Percentiles rank a stretch among this genome's conserved stretches.
phyloP scores from a whole-genome alignment of 2,888 invertebrate species.

The Erpobdella octoculata region DNA sequence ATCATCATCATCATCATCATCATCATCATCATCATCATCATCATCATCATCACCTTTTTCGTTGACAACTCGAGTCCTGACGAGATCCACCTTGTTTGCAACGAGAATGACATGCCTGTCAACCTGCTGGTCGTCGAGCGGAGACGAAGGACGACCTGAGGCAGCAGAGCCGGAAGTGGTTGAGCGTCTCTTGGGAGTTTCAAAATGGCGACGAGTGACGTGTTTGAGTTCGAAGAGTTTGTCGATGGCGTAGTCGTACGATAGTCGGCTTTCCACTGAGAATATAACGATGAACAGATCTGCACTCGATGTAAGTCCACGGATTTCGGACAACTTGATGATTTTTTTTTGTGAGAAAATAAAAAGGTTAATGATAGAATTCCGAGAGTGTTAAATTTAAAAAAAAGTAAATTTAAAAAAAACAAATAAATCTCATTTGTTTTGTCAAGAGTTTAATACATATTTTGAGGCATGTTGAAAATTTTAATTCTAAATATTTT shows the following conservation, averaged over 20 bases:
- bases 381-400: no score
- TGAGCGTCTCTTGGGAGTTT: background rate
- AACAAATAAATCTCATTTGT: no score
- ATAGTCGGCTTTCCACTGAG: constrained; percentile 34
- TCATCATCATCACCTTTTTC: constrained; percentile 4
- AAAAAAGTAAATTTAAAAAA: no score
- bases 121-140: background rate
- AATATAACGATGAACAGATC: constrained; percentile 33
- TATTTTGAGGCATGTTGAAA: no score
- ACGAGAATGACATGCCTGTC: constrained; percentile 33
- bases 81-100: constrained; percentile 36
- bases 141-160: background rate
- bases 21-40: constrained; percentile 22
- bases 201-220: constrained; percentile 17
- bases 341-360: no score
- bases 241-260: constrained; percentile 34
- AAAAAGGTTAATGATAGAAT: no score
- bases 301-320: background rate
- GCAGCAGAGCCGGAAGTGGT: background rate
- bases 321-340: background rate
- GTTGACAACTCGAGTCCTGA: constrained; percentile 26
- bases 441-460: no score
- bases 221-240: constrained; percentile 30
- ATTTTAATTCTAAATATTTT: no score
- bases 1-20: constrained; percentile 26